These are phyloP conservation scores for Virgularia gustaviana DNA, from an alignment of 92 coral and sea anemone species.

Conservation along the genomic window DNA sequence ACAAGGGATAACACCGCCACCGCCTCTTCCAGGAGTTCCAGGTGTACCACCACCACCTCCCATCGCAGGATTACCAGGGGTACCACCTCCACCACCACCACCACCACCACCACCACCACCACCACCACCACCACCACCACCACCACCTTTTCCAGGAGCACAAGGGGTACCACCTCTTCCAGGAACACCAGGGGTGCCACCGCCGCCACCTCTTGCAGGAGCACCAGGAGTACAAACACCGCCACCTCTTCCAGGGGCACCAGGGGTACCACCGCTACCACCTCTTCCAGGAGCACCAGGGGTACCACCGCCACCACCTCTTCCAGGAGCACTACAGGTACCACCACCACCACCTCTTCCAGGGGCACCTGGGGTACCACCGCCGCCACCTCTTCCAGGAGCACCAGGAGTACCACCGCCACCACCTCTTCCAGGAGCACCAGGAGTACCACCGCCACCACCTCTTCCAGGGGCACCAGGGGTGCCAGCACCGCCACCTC, in stretches of 20 bases:
- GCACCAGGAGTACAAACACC: neutral
- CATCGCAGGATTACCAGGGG: constrained; percentile 28
- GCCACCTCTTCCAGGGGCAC: constrained; percentile 48
- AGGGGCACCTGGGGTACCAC: constrained; percentile 66
- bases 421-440: constrained; percentile 62
- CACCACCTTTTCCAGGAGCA: neutral
- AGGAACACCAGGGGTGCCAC: neutral
- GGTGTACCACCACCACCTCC: constrained; percentile 54
- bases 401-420: constrained; percentile 66
- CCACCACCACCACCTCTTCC: constrained; percentile 54
- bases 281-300: constrained; percentile 48
- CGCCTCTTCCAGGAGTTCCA: neutral
- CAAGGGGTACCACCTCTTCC: neutral
- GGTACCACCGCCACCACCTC: constrained; percentile 34
- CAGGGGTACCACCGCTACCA: constrained; percentile 23
- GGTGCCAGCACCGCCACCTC: constrained; percentile 46
- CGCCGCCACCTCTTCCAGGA: constrained; percentile 67
- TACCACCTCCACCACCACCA: constrained; percentile 37
- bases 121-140: constrained; percentile 5
- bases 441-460: constrained; percentile 73
- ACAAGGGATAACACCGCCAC: too few species aligned
- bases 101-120: constrained; percentile 38
- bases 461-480: constrained; percentile 50
- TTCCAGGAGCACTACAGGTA: constrained; percentile 38
- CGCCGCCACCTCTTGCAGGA: constrained; percentile 3